Conservation (phyloP, 2,888 invertebrate genomes). For the Yponomeuta plumbellus region DNA sequence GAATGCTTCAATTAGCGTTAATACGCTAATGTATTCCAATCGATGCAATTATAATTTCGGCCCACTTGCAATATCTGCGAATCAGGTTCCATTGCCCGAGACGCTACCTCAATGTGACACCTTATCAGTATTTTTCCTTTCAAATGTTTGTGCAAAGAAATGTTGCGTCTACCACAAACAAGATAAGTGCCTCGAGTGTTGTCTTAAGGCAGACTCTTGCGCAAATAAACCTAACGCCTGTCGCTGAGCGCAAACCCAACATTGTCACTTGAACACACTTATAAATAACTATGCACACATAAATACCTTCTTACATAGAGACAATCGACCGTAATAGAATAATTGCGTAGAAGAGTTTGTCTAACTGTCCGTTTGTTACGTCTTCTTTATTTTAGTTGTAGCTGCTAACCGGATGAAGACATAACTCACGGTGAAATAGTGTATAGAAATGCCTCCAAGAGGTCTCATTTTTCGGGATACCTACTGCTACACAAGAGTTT, state of each 20-base stretch:
- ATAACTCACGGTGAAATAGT: background rate
- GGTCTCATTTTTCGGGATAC: too few relatives aligned
- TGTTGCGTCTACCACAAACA: conserved; percentile 12
- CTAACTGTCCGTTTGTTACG: background rate
- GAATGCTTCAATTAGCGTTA: too few relatives aligned
- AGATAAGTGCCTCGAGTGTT: conserved; percentile 11
- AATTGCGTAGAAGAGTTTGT: background rate
- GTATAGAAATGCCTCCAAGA: too few relatives aligned
- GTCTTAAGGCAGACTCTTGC: conserved; percentile 15
- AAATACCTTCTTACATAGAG: background rate
- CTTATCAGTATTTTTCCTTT: conserved; percentile 13
- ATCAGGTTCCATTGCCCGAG: background rate
- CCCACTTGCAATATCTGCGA: background rate
- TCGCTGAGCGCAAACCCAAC: background rate
- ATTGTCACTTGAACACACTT: background rate
- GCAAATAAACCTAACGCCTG: conserved; percentile 11
- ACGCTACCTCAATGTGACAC: background rate
- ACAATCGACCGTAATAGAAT: background rate
- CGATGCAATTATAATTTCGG: background rate
- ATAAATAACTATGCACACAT: background rate
- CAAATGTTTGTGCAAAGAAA: conserved; percentile 7
- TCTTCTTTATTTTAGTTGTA: background rate
- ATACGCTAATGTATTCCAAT: too few relatives aligned
- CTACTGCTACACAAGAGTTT: too few relatives aligned
- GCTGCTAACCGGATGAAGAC: background rate